Evolutionary conservation across 2,797 vertebrate genomes (phyloP).

Genomic region (Crax fasciolata): DNA sequence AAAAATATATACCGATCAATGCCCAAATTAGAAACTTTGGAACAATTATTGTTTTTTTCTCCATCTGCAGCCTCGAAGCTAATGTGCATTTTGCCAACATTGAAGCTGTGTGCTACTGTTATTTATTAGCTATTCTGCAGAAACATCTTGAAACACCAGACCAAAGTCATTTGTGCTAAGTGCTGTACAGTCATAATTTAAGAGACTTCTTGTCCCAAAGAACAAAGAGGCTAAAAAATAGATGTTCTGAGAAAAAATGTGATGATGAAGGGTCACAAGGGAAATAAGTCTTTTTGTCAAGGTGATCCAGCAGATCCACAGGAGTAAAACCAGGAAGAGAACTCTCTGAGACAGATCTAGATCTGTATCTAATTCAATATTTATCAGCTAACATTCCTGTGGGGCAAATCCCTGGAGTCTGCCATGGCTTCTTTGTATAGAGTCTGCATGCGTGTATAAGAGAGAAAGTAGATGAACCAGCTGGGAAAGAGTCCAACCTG

Average conservation of each 20-base stretch:
- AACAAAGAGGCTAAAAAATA: background rate
- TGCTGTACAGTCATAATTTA: background rate
- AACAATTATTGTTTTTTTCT: background rate
- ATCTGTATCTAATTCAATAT: background rate
- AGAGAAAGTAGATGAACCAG: background rate
- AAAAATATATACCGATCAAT: background rate
- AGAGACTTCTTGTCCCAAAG: background rate
- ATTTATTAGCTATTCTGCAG: background rate
- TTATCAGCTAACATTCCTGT: background rate
- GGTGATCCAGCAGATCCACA: background rate
- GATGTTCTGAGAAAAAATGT: accelerated
- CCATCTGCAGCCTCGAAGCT: accelerated
- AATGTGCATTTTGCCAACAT: accelerated
- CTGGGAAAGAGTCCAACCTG: background rate
- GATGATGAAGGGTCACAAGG: background rate
- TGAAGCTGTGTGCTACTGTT: background rate
- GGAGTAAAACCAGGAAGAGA: background rate
- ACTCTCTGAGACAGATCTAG: background rate
- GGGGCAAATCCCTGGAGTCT: background rate
- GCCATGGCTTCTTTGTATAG: background rate
- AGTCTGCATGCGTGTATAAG: background rate
- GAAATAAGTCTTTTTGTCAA: background rate
- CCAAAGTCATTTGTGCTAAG: background rate
- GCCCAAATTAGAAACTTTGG: background rate
- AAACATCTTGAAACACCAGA: background rate